Evolutionary conservation across 2,888 invertebrate species (phyloP).

Genomic region (Argyra leucocephala): DNA sequence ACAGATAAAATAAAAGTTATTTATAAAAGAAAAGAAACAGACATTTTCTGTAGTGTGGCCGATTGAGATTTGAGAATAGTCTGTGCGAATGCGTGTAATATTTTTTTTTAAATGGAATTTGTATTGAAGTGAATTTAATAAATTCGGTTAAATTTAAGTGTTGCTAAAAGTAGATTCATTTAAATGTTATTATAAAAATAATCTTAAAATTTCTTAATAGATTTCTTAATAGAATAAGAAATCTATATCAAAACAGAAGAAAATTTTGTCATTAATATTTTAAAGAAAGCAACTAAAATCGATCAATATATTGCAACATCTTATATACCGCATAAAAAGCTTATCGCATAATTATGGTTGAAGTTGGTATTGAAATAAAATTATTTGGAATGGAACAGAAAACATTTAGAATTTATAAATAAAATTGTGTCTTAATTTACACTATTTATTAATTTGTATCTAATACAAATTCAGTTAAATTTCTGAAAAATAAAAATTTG

Average conservation of each 20-base stretch:
- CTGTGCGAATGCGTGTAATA: slow-evolving; percentile 1
- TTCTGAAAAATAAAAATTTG: neutral
- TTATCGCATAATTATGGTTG: neutral
- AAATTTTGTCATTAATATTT: neutral
- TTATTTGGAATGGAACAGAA: neutral
- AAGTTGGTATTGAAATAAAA: neutral
- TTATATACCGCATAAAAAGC: slow-evolving; percentile 6
- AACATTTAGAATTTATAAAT: neutral
- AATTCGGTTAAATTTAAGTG: neutral
- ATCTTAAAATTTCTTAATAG: neutral
- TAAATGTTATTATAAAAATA: neutral
- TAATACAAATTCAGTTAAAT: neutral
- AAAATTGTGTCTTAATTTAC: neutral
- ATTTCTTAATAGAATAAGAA: neutral
- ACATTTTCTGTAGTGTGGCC: no score
- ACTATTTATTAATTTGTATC: neutral
- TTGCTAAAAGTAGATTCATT: neutral
- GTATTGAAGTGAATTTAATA: neutral
- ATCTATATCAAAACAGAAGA: neutral
- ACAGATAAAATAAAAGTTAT: no score
- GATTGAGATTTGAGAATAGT: no score
- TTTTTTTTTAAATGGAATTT: neutral
- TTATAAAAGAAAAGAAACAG: no score
- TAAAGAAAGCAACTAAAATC: neutral
- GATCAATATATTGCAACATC: slow-evolving; percentile 6